Evolutionary conservation across 2,888 invertebrate genomes (phyloP), one percentile per base, ranked within the genome.

Genomic region (Esperia sulphurella): DNA sequence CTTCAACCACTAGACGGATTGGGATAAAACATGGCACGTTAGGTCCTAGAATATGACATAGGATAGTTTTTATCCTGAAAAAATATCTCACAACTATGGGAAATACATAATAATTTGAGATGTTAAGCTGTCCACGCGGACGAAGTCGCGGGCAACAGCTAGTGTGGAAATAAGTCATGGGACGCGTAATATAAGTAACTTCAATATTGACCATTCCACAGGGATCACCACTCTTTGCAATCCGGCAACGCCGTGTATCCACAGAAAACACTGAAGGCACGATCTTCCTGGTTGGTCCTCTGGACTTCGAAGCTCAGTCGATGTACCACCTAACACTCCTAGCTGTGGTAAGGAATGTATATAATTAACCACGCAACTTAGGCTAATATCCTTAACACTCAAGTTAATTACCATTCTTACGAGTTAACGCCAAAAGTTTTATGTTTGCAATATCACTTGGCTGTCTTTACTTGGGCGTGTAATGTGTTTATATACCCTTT

Each of bases 291-390:
- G 90, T 94, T 48, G 94, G 94, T 45, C 92, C 94, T 55, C 84
- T 97, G 65, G 97, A 97, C 83, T 97, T 96, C 71, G 97, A 97
- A 76, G 95, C 93, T 45, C 95, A 95, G 79, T 95, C 96, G 45
- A 95, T 97, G 91, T 96, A 96, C 81, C 95, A 95, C 64, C 87
- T 97, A 57, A 95, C 94, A n/a, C 92, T 97, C 63, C 92, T 96
- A 57, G 96, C 97, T 13, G 94, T 96, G 91, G 97, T 97, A 92
- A 92, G 94, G 90, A 64, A 41, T 2, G 9, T 3, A 37, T 37
- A 3, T 10, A 2, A 3, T 37, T 12, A 37, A 10, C 2, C 12
- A 37, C 37, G 13, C 10, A 13, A 12, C 12, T 10, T 37, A 37
- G 7, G 8, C 1, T 8, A 44, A 44, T 10, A 37, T 37, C 8